Conservation (phyloP, 2,888 invertebrate species). For the Apamea crenata region DNA sequence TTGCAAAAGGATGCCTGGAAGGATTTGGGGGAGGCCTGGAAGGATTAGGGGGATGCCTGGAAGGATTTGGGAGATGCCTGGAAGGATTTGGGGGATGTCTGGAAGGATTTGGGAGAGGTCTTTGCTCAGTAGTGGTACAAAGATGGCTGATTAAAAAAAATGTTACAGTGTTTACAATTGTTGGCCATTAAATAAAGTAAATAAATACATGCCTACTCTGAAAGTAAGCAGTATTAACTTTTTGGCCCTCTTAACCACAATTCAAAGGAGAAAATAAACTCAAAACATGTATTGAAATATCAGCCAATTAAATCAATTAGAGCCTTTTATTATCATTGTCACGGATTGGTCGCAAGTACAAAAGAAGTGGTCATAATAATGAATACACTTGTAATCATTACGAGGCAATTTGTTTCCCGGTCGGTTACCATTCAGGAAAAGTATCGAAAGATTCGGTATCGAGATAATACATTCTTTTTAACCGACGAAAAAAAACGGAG, state of each 20-base stretch:
- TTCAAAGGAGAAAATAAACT: background rate
- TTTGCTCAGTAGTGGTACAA: too few relatives aligned
- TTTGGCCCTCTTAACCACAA: background rate
- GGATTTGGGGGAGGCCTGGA: too few relatives aligned
- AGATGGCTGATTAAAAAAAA: too few relatives aligned
- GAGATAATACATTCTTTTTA: background rate
- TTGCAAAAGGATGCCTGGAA: too few relatives aligned
- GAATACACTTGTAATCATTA: conserved; percentile 48
- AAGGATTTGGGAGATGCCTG: too few relatives aligned
- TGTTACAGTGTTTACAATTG: background rate
- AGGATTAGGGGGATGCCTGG: too few relatives aligned
- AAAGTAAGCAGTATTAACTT: background rate
- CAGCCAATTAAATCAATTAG: conserved; percentile 23
- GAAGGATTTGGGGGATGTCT: too few relatives aligned
- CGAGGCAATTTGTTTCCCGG: conserved; percentile 35
- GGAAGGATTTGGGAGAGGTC: too few relatives aligned
- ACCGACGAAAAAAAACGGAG: too few relatives aligned
- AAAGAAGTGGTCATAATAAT: conserved; percentile 24
- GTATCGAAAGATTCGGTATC: background rate
- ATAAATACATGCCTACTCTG: background rate
- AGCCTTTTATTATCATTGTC: conserved; percentile 13
- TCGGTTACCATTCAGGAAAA: conserved; percentile 1
- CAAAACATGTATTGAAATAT: background rate
- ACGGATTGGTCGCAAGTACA: background rate
- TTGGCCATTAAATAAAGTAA: background rate